These are phyloP conservation scores for Lophochroa leadbeateri DNA, from an alignment of 2,113 vertebrate species.

Conservation along the genomic window DNA sequence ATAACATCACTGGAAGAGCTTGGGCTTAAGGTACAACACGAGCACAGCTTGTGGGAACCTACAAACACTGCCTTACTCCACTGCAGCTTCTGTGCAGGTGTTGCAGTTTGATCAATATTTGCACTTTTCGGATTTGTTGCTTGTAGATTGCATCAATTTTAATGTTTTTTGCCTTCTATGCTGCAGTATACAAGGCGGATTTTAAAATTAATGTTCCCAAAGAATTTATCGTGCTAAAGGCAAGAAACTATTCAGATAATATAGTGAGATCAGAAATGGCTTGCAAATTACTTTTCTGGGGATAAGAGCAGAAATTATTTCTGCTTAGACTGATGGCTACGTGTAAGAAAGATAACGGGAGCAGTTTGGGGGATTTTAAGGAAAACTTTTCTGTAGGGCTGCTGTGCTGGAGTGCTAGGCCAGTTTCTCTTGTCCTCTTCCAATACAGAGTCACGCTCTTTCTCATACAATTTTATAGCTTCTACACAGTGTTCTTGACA, in stretches of 20 bases:
- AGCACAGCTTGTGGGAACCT: background rate
- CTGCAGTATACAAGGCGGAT: background rate
- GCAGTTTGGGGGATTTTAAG: background rate
- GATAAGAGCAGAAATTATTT: background rate
- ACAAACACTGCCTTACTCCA: background rate
- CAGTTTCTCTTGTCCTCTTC: background rate
- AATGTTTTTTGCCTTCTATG: background rate
- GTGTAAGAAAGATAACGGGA: background rate
- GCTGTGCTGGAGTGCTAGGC: background rate
- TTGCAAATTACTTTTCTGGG: background rate
- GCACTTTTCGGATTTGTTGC: background rate
- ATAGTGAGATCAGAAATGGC: background rate
- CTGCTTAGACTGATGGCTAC: background rate
- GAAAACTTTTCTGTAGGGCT: background rate
- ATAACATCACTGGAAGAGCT: background rate
- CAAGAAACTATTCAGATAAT: background rate
- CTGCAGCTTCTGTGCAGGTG: background rate
- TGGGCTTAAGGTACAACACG: background rate
- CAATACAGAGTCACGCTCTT: background rate
- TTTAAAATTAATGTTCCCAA: background rate
- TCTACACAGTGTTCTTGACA: background rate
- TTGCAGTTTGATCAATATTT: slow-evolving; percentile 12
- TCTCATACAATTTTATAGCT: background rate
- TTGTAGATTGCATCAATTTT: background rate
- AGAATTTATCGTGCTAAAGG: background rate